Base-by-base conservation (phyloP, 35 echinoderm and acorn worm genomes). In the Patiria miniata region DNA sequence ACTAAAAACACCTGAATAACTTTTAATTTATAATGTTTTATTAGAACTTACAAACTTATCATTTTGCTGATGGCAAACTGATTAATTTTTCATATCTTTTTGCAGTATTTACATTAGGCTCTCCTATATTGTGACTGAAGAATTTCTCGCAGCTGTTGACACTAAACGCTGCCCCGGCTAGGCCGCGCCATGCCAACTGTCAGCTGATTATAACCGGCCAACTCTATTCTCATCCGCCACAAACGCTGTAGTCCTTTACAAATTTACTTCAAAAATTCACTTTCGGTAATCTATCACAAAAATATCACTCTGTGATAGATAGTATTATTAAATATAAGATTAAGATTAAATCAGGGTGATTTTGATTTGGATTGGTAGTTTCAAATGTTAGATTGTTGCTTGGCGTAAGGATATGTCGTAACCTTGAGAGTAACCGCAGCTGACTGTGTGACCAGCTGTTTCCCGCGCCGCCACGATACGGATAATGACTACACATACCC, bases 111-210 rank as follows among this genome's bases (percentile, higher is more conserved):
- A 73, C 34, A 73, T 26, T 30, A 73, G 65, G 34, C 29, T 73
- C 65, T 73, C 29, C 26, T 73, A 36, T 7, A 0, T 14, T 32
- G 7, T 73, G 65, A 73, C 26, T 73, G 34, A 5, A 23, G 65
- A 73, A 73, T 73, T 73, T 73, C 12, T 32, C 65, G 34, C 65
- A 73, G 65, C 65, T 73, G 65, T 73, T 73, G 65, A 73, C 65
- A 73, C 65, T 73, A 34, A 14, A 28, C 21, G 34, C 65, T 73
- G 65, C 65, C 7, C 34, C 14, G 65, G 65, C 29, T 73, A 34
- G n/a, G 65, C 65, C 65, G 65, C 65, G 65, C 65, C 65, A 73
- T 73, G 65, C 65, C 65, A 73, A 73, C 65, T 73, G 65, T 73
- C 65, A 73, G 65, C 65, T 73, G 65, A 73, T 73, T 73, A 73